A percentile compares a stretch with the other conserved stretches of the same genome.
These are phyloP conservation scores for Morinoia aosen DNA, from an alignment of 2,888 invertebrate species.

Conservation along the genomic window DNA sequence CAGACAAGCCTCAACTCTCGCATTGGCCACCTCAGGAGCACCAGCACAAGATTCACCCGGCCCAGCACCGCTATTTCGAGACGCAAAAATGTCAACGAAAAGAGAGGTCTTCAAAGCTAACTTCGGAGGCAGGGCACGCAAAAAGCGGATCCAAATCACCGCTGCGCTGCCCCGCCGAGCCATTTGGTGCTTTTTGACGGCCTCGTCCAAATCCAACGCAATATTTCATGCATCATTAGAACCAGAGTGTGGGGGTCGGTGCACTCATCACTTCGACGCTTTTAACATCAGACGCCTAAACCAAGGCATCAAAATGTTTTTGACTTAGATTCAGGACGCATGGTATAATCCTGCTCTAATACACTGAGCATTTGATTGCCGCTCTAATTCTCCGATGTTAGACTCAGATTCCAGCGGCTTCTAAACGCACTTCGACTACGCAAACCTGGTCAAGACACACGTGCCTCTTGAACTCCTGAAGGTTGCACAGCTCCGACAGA, in stretches of 20 bases:
- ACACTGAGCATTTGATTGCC: neutral
- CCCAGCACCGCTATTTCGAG: too few relatives aligned
- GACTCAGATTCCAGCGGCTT: neutral
- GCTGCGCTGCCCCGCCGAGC: conserved; percentile 1
- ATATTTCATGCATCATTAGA: conserved; percentile 34
- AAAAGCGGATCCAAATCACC: conserved; percentile 25
- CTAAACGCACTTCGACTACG: neutral
- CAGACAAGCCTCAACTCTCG: too few relatives aligned
- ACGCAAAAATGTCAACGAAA: too few relatives aligned
- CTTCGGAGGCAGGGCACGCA: neutral
- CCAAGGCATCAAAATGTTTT: neutral
- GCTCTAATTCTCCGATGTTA: neutral
- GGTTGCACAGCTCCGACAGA: neutral
- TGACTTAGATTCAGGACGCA: neutral
- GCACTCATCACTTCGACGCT: neutral
- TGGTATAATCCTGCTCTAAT: neutral
- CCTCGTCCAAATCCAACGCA: neutral
- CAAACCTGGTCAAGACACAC: neutral
- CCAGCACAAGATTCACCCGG: too few relatives aligned
- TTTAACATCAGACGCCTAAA: neutral
- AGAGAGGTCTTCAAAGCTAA: too few relatives aligned
- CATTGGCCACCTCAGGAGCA: too few relatives aligned
- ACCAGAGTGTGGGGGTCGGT: neutral
- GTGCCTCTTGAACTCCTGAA: neutral
- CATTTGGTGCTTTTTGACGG: conserved; percentile 21